Percentiles rank a stretch among this genome's conserved stretches.
These are phyloP conservation scores for Miniopterus natalensis DNA, from an alignment of 2,113 vertebrate species.

Conservation along the genomic window DNA sequence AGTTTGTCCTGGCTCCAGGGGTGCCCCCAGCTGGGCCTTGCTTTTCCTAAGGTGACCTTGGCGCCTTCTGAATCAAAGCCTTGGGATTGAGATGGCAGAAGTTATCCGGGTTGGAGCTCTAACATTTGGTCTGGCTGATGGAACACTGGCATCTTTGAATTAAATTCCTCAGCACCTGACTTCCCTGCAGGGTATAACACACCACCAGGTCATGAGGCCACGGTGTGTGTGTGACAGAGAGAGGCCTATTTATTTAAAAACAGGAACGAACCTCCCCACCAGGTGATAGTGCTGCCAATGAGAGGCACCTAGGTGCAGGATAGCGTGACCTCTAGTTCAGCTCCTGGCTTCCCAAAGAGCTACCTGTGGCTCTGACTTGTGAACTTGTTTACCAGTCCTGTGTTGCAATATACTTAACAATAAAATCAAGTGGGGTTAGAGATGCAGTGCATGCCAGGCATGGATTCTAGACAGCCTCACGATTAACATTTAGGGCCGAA, in stretches of 20 bases:
- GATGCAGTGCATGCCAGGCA: background rate
- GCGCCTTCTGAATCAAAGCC: background rate
- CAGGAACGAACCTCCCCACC: fast-evolving
- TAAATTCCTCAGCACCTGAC: background rate
- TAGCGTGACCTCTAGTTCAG: background rate
- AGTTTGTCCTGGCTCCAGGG: background rate
- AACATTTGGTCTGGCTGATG: too few relatives aligned
- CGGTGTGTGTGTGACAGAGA: background rate
- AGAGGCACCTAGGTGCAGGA: background rate
- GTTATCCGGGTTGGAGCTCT: background rate
- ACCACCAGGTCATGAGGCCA: background rate
- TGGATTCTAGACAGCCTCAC: too few relatives aligned
- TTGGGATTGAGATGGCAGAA: background rate
- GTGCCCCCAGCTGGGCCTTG: background rate
- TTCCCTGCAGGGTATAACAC: background rate
- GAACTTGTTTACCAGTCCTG: background rate
- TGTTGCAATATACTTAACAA: too few relatives aligned
- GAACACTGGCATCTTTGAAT: background rate
- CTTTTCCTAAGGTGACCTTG: background rate
- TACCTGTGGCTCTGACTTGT: background rate
- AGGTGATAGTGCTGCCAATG: background rate
- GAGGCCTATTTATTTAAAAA: background rate
- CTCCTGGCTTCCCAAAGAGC: background rate
- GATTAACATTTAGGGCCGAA: fast-evolving
- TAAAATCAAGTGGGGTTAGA: background rate